Conservation (phyloP, 2,797 vertebrate species). For the Mormyrus hasselquistii region DNA sequence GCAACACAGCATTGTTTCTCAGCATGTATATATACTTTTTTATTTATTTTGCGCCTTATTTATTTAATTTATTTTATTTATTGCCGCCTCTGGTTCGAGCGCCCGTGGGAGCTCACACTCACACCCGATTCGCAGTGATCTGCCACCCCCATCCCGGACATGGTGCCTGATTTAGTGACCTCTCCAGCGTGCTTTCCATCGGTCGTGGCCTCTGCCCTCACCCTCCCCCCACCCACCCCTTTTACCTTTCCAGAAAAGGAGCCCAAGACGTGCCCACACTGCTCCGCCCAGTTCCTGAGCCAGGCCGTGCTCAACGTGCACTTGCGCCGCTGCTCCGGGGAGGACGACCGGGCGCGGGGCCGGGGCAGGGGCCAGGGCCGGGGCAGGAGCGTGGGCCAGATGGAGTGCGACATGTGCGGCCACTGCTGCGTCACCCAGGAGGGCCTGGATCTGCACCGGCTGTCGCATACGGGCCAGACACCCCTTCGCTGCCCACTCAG, state of each 20-base stretch:
- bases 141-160: not conserved
- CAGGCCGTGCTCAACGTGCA: conserved; percentile 72
- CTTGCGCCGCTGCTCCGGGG: conserved; percentile 66
- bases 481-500: conserved; percentile 68
- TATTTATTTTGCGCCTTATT: not conserved
- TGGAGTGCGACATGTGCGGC: conserved; percentile 73
- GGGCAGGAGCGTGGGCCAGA: conserved; percentile 65
- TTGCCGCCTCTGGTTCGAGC: not conserved
- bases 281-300: conserved; percentile 73
- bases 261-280: conserved; percentile 67
- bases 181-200: not conserved
- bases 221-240: not conserved
- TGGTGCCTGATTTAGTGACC: not conserved
- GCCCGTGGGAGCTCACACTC: not conserved
- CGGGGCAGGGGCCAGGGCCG: conserved; percentile 63
- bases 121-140: not conserved
- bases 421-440: conserved; percentile 73
- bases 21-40: not conserved
- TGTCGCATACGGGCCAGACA: conserved; percentile 72
- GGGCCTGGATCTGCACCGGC: conserved; percentile 67
- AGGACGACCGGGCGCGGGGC: conserved; percentile 52
- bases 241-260: conserved; percentile 51
- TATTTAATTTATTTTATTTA: not conserved
- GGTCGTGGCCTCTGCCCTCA: not conserved
- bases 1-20: conserved; percentile 13